phyloP scores from a whole-genome alignment of 2,797 vertebrate species.

The Emys orbicularis region DNA sequence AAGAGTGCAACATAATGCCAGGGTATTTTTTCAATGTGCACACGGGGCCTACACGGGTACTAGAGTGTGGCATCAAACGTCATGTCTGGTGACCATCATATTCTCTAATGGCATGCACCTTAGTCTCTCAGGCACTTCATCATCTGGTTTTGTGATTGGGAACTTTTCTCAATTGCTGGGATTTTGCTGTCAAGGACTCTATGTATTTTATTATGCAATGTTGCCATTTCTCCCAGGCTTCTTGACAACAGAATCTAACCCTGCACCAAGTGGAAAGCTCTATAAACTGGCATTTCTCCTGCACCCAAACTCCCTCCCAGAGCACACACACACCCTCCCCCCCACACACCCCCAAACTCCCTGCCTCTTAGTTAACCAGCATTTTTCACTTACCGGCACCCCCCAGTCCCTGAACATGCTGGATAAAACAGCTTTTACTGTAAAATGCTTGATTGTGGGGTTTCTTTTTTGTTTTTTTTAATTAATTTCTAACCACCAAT shows the following conservation, averaged over 20 bases:
- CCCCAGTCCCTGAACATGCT: too few species aligned
- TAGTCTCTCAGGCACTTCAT: slow-evolving; percentile 8
- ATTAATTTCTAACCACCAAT: neutral
- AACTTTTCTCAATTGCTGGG: neutral
- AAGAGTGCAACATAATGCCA: neutral
- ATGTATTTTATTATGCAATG: slow-evolving; percentile 9
- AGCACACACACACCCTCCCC: too few species aligned
- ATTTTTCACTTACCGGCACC: too few species aligned
- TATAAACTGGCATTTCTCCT: too few species aligned
- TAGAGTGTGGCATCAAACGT: neutral
- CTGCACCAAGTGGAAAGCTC: neutral
- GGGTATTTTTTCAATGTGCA: too few species aligned
- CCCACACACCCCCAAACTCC: too few species aligned
- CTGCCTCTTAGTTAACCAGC: too few species aligned
- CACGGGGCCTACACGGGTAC: too few species aligned
- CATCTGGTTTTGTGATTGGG: neutral
- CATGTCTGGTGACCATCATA: neutral
- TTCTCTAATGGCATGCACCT: neutral
- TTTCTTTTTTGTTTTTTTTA: neutral
- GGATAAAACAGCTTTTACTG: too few species aligned
- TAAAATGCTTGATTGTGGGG: neutral
- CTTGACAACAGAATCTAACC: slow-evolving; percentile 15
- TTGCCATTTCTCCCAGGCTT: neutral
- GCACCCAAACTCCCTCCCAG: too few species aligned
- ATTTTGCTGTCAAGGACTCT: neutral